These are phyloP conservation scores for Anolis sagrei DNA, from an alignment of 2,113 vertebrate genomes.

Conservation along the genomic window DNA sequence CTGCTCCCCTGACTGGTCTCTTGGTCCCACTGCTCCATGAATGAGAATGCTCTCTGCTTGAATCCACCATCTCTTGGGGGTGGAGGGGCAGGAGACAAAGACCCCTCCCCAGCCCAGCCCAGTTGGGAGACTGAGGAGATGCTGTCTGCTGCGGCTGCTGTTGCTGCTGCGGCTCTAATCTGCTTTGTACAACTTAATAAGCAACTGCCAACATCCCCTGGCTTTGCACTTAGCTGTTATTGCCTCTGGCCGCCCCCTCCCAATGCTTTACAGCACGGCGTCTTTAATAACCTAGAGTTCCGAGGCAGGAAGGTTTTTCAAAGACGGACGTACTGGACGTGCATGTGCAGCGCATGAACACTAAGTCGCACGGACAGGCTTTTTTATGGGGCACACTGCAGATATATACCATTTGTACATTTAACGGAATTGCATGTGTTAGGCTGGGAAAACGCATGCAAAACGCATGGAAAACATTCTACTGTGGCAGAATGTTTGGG, in stretches of 20 bases:
- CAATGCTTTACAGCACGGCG: too few relatives aligned
- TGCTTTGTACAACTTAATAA: constrained; percentile 6
- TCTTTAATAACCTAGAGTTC: not conserved
- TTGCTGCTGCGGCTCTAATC: not conserved
- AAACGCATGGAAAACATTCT: too few relatives aligned
- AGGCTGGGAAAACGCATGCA: too few relatives aligned
- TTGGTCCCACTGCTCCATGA: not conserved
- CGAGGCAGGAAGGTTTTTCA: not conserved
- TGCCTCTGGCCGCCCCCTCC: not conserved
- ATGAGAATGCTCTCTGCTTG: too few relatives aligned
- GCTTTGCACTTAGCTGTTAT: not conserved
- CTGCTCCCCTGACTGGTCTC: not conserved
- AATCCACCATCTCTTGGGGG: not conserved
- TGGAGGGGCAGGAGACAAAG: not conserved
- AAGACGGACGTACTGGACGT: not conserved
- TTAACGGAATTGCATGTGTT: too few relatives aligned
- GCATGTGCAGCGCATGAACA: not conserved
- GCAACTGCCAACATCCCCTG: not conserved
- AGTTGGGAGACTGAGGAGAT: not conserved
- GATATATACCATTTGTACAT: too few relatives aligned
- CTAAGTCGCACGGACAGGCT: too few relatives aligned
- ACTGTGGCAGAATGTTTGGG: too few relatives aligned
- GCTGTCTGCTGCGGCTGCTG: not conserved
- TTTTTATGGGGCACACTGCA: too few relatives aligned
- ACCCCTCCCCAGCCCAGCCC: not conserved